These are phyloP conservation scores for Garrulus glandarius DNA, from an alignment of 2,797 vertebrate genomes.

Conservation along the genomic window DNA sequence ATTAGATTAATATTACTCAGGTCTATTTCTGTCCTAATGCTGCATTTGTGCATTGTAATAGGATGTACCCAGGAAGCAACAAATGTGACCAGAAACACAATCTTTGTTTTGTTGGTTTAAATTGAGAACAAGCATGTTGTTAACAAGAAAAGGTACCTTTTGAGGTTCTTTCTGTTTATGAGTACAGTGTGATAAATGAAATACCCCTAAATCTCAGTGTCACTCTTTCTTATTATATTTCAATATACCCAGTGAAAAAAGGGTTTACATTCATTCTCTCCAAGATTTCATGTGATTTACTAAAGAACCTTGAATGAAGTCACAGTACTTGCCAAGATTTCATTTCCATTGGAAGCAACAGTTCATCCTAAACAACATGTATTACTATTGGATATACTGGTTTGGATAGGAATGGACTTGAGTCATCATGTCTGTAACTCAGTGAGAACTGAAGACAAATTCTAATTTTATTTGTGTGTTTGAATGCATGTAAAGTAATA, in stretches of 20 bases:
- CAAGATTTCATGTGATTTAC: not conserved
- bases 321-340: not conserved
- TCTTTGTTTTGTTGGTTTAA: not conserved
- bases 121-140: not conserved
- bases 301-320: not conserved
- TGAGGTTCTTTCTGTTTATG: not conserved
- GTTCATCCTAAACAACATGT: not conserved
- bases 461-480: not conserved
- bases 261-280: not conserved
- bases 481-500: not conserved
- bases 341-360: not conserved
- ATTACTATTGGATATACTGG: not conserved
- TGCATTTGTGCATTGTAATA: not conserved
- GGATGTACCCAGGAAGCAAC: not conserved
- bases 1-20: not conserved
- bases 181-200: not conserved
- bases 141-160: not conserved
- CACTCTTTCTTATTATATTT: not conserved
- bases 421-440: not conserved
- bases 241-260: not conserved
- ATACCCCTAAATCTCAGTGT: not conserved
- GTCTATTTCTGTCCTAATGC: not conserved
- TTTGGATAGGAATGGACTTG: not conserved
- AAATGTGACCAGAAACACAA: not conserved
- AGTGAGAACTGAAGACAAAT: not conserved